Evolutionary conservation across 92 coral and sea anemone genomes (phyloP).

Genomic region (Muricea muricata): DNA sequence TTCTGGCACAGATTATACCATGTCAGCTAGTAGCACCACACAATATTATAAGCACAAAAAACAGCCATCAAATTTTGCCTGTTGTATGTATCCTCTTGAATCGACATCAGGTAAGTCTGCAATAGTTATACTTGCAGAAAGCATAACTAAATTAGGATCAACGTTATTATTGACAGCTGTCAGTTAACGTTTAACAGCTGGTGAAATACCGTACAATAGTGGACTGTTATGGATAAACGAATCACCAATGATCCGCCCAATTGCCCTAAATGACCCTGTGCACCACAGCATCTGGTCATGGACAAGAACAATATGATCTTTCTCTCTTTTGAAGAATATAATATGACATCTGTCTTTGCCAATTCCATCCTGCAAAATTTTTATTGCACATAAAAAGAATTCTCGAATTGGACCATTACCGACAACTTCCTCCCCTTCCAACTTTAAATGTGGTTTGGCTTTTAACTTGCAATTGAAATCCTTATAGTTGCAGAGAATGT

Average conservation of each 20-base stretch:
- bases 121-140: background rate
- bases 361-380: too few relatives aligned
- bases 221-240: background rate
- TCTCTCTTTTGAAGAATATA: background rate
- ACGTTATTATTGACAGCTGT: background rate
- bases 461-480: background rate
- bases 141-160: background rate
- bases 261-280: constrained; percentile 5
- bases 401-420: background rate
- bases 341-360: too few relatives aligned
- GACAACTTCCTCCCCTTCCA: constrained; percentile 17
- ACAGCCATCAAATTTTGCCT: too few relatives aligned
- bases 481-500: background rate
- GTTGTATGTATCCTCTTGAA: background rate
- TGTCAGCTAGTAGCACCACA: too few relatives aligned
- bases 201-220: background rate
- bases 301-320: background rate
- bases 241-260: constrained; percentile 8
- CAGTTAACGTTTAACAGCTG: constrained; percentile 1
- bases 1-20: too few relatives aligned
- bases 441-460: background rate
- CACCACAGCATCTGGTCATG: background rate
- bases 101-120: background rate
- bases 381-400: too few relatives aligned
- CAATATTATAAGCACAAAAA: too few relatives aligned